A percentile compares a stretch with the other conserved stretches of the same genome.
These are phyloP conservation scores for Ophioninae sp. DNA, from an alignment of 2,888 invertebrate species.

Conservation along the genomic window DNA sequence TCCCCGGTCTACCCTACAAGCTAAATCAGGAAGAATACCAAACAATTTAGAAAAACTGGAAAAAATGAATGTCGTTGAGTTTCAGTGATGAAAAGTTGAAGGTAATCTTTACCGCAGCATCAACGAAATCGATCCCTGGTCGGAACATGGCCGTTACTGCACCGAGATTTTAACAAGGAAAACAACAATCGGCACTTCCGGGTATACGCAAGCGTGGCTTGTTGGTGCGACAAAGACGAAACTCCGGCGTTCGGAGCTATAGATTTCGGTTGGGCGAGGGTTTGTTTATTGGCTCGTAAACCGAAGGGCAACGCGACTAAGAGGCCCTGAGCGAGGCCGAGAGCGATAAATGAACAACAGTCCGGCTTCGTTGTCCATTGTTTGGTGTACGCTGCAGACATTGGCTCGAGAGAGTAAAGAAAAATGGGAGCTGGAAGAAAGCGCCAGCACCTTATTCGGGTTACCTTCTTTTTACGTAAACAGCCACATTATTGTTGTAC, in stretches of 20 bases:
- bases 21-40: too few relatives aligned
- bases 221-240: constrained; percentile 32
- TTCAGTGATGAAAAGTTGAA: not conserved
- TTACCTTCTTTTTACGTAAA: constrained; percentile 10
- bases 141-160: constrained; percentile 56
- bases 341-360: constrained; percentile 24
- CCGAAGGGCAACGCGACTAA: constrained; percentile 61
- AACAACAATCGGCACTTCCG: constrained; percentile 65
- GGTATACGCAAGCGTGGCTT: constrained; percentile 55
- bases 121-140: constrained; percentile 28
- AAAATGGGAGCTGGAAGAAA: constrained; percentile 27
- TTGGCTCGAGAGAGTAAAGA: not conserved
- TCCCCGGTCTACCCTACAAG: too few relatives aligned
- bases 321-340: constrained; percentile 47
- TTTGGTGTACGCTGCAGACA: constrained; percentile 9
- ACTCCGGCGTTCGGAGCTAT: constrained; percentile 51
- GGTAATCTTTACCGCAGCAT: constrained; percentile 16
- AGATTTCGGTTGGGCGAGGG: constrained; percentile 60
- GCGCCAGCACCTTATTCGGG: constrained; percentile 13
- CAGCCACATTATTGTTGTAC: not conserved
- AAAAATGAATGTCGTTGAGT: not conserved
- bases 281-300: constrained; percentile 71
- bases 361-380: constrained; percentile 56
- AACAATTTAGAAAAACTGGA: not conserved
- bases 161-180: constrained; percentile 68